Evolutionary conservation across 2,113 vertebrate species (phyloP), one percentile per base, ranked within the genome.

Genomic region (Tupaia tana): DNA sequence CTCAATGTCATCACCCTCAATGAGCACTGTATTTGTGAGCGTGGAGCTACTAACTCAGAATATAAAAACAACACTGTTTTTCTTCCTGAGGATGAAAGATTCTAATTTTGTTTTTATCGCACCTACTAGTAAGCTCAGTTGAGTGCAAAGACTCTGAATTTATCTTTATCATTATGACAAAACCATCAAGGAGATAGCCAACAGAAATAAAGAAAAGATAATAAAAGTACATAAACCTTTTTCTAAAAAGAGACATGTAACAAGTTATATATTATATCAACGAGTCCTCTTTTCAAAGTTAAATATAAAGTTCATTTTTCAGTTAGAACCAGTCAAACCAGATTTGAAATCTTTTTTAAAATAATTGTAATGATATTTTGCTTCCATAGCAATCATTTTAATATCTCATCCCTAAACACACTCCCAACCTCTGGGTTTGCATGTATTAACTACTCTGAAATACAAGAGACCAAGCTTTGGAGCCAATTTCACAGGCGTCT

Each of bases 291-390:
- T 89, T 93, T 86, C 77, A 56, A 93, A 89, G 31, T 63, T 92
- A 67, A 63, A 71, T 86, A 86, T 31, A 89, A 94, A 95, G 22
- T 34, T 54, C 75, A 81, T 94, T 81, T 95, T 34, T 63, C 14
- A 67, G 31, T 52, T 95, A 34, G 13, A 96, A 89, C 9, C 31
- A 89, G 77, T 79, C 31, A 89, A 73, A 82, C 11, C 95, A 93
- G 56, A 89, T 87, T n/a, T 95, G 86, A 95, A 94, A 86, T 89
- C 43, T 93, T 90, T 86, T 58, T 78, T 93, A 91, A 61, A 58
- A 90, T 67, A 94, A 90, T 43, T 43, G 74, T 87, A 54, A 74
- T 83, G 24, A 67, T 43, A 86, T 75, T 75, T 95, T 95, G 8
- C 52, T 87, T 74, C 80, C 54, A 61, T n/a, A 63, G 43, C 58